Base-by-base conservation (phyloP, 2,888 invertebrate species). In the Drosophila nr. fundita region DNA sequence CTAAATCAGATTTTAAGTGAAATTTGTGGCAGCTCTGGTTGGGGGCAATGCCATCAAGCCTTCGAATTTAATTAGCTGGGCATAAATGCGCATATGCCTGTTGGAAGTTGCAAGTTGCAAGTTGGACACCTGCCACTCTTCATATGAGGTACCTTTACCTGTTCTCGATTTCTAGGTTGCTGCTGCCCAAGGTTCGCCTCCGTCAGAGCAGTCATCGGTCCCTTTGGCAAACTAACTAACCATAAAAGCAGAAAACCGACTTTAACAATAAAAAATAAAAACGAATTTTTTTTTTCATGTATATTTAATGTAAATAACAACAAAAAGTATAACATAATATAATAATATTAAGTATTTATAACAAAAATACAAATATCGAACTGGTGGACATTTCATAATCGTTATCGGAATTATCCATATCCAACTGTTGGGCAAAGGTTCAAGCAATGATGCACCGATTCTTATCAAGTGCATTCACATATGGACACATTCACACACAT, bases 1-100 rank as follows among this genome's bases (percentile, higher is more conserved):
- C 21, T 21, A 45, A 21, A 15, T 7, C 45, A 24, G 29, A n/a
- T 49, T 50, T 52, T 27, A 67, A 58, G 67, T 70, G 68, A 54
- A 73, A 71, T 62, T 50, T 62, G 57, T 64, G 50, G 66, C 66
- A 58, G 38, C 40, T 55, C 36, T n/a, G 48, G 29, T 42, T 58
- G 49, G 68, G 59, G 63, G 42, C 62, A 63, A 53, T 67, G 58
- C 67, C 61, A 65, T 68, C 52, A 60, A 73, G 78, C 73, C 69
- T 76, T 78, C 76, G 72, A 76, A 70, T 81, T 81, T 73, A 73
- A 77, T 73, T 71, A 77, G 61, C 74, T 68, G 53, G 57, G 24
- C 55, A 53, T 36, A 55, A 67, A 79, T 74, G 73, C 72, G 53
- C 69, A 77, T 77, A 79, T 79, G 63, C 29, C 66, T 71, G 48